A percentile compares a stretch with the other conserved stretches of the same genome.
Conservation (phyloP, 2,888 invertebrate genomes). For the Dasypogon diadema region DNA sequence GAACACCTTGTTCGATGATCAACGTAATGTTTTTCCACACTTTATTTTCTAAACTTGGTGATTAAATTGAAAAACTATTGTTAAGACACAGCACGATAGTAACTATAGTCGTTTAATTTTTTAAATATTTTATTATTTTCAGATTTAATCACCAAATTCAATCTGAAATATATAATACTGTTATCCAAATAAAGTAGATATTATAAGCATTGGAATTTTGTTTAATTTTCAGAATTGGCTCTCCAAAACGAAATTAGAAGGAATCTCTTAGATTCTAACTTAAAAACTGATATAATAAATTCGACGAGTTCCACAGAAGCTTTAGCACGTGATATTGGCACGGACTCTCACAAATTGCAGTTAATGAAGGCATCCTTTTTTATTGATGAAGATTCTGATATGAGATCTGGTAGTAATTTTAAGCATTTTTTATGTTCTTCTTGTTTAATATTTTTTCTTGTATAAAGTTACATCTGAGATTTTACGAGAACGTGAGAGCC, state of each 20-base stretch:
- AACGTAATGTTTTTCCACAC: background rate
- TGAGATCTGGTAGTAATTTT: conserved; percentile 60
- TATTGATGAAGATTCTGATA: conserved; percentile 63
- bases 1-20: background rate
- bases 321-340: conserved; percentile 74
- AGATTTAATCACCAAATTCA: background rate
- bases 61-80: background rate
- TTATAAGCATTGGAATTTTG: background rate
- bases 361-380: conserved; percentile 87
- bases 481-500: conserved; percentile 57
- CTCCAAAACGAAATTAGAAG: conserved; percentile 58
- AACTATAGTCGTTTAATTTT: no score
- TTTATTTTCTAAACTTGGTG: background rate
- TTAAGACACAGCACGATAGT: no score
- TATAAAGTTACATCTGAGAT: conserved; percentile 46
- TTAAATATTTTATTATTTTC: no score
- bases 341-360: conserved; percentile 78
- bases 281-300: conserved; percentile 47
- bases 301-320: conserved; percentile 74
- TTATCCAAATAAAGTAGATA: conserved; percentile 1
- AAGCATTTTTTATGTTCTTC: conserved; percentile 7
- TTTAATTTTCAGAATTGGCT: conserved; percentile 61
- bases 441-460: background rate
- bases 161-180: background rate
- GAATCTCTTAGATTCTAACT: background rate